Evolutionary conservation across 1,140 invertebrate genomes (phyloP).

Genomic region (Rhagoletis pomonella): DNA sequence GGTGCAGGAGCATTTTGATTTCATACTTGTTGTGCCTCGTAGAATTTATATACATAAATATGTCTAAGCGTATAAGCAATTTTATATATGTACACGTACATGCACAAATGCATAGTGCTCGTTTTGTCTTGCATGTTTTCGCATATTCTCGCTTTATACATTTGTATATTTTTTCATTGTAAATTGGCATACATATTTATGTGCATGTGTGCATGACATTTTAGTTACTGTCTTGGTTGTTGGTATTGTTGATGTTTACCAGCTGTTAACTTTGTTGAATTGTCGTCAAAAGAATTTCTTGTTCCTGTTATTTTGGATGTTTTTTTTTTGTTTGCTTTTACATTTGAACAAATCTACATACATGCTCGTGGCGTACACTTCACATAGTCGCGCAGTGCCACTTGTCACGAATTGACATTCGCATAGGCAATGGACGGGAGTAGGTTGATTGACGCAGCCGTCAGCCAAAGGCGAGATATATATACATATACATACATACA

Average conservation of each 20-base stretch:
- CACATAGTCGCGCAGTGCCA: neutral
- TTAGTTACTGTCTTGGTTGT: neutral
- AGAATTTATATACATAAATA: too few relatives aligned
- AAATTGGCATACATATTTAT: neutral
- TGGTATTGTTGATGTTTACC: constrained; percentile 21
- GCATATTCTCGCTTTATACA: neutral
- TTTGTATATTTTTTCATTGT: neutral
- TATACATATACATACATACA: neutral
- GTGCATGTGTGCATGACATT: neutral
- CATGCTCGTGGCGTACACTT: too few relatives aligned
- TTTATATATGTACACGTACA: too few relatives aligned
- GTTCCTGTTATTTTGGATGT: neutral
- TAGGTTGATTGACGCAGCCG: neutral
- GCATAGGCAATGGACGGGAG: constrained; percentile 31
- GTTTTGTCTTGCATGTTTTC: neutral
- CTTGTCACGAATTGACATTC: constrained; percentile 40
- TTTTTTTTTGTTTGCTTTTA: neutral
- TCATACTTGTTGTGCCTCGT: too few relatives aligned
- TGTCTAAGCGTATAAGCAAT: too few relatives aligned
- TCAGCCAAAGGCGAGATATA: neutral
- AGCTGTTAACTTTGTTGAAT: constrained; percentile 20
- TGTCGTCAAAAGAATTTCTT: constrained; percentile 32
- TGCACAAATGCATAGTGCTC: too few relatives aligned
- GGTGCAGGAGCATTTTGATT: too few relatives aligned
- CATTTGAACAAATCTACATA: too few relatives aligned